phyloP scores from a whole-genome alignment of 2,113 vertebrate species.

The Sturnus vulgaris region DNA sequence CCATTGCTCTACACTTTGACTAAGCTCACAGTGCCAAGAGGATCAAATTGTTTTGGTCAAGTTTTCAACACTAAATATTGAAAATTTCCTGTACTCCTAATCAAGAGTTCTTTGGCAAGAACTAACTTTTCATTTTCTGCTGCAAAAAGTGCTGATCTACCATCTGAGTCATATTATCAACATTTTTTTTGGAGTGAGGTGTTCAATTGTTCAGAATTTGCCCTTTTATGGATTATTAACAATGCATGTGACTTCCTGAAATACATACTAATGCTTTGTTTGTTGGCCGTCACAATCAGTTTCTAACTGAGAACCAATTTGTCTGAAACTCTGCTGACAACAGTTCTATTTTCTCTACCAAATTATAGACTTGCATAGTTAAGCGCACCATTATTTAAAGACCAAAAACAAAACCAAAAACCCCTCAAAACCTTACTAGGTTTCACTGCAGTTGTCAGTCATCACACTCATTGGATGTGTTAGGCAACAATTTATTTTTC shows the following conservation, averaged over 20 bases:
- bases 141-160: constrained; percentile 5
- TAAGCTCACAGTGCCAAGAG: background rate
- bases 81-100: constrained; percentile 10
- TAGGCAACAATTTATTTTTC: background rate
- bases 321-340: constrained; percentile 49
- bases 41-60: constrained; percentile 4
- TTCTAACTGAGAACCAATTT: constrained; percentile 47
- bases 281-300: constrained; percentile 27
- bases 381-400: background rate
- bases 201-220: constrained; percentile 25
- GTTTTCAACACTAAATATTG: constrained; percentile 7
- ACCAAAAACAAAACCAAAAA: background rate
- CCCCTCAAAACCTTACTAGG: background rate
- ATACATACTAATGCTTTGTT: constrained; percentile 57
- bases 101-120: constrained; percentile 1
- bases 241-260: constrained; percentile 43
- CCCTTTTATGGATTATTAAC: constrained; percentile 30
- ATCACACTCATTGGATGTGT: background rate
- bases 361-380: background rate
- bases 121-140: constrained; percentile 3
- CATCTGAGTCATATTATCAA: background rate
- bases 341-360: constrained; percentile 30
- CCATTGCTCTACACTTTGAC: background rate
- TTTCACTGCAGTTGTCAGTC: background rate
- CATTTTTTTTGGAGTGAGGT: background rate